A percentile compares a stretch with the other conserved stretches of the same genome.
Evolutionary conservation across 2,888 invertebrate species (phyloP).

Genomic region (Theristus sp.): DNA sequence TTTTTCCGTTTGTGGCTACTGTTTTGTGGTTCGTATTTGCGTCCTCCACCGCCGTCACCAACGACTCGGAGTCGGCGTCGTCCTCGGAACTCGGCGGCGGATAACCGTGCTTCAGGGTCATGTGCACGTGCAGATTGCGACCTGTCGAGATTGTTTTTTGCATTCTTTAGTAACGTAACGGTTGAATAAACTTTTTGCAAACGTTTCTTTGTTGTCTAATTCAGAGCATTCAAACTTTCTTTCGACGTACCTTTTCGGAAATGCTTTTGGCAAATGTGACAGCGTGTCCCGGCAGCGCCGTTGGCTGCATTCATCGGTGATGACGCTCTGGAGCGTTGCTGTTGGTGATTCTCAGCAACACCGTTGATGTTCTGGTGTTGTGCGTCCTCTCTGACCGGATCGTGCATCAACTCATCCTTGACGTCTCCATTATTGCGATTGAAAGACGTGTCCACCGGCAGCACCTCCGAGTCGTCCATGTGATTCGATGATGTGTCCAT

Average conservation of each 20-base stretch:
- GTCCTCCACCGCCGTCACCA: neutral
- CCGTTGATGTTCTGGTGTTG: too few species aligned
- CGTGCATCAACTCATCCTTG: too few species aligned
- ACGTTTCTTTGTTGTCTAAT: too few species aligned
- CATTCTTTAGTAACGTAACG: neutral
- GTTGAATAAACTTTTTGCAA: too few species aligned
- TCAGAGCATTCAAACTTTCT: too few species aligned
- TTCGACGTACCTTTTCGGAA: conserved; percentile 20
- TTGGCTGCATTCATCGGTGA: too few species aligned
- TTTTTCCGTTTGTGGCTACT: neutral
- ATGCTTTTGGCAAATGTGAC: conserved; percentile 27
- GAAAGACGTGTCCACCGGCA: too few species aligned
- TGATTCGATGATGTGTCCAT: too few species aligned
- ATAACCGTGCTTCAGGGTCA: conserved; percentile 17
- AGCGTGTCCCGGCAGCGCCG: conserved; percentile 11
- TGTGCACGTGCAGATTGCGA: conserved; percentile 10
- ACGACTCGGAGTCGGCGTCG: neutral
- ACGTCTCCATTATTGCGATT: too few species aligned
- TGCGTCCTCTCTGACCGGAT: too few species aligned
- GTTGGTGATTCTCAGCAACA: too few species aligned
- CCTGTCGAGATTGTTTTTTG: neutral
- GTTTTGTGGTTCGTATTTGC: conserved; percentile 5
- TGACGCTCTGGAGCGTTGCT: too few species aligned
- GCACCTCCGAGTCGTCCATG: neutral
- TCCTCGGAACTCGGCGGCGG: conserved; percentile 12